phyloP scores from a whole-genome alignment of 2,797 vertebrate species.

The Bradypodion pumilum region DNA sequence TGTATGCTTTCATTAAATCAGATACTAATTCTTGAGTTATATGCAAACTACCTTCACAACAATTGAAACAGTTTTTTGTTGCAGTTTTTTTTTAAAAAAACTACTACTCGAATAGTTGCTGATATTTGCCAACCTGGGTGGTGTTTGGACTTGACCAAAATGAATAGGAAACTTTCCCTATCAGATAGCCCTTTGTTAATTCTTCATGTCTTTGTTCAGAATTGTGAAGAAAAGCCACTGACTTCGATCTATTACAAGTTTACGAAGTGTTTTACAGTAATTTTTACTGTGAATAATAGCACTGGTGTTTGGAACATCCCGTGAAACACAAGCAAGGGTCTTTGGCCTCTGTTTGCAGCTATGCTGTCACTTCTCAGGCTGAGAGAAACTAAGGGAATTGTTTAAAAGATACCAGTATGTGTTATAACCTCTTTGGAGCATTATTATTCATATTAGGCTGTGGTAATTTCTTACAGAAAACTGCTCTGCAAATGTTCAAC shows the following conservation, averaged over 20 bases:
- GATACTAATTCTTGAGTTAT: background rate
- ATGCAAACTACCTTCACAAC: background rate
- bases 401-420: slow-evolving; percentile 31
- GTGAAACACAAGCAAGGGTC: slow-evolving; percentile 55
- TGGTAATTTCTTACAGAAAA: slow-evolving; percentile 24
- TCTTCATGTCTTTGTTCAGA: background rate
- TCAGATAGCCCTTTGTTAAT: background rate
- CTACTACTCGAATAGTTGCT: background rate
- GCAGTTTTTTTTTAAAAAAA: background rate
- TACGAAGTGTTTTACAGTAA: slow-evolving; percentile 38
- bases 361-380: slow-evolving; percentile 51
- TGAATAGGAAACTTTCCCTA: background rate
- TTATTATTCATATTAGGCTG: slow-evolving; percentile 55
- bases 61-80: background rate
- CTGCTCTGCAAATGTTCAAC: slow-evolving; percentile 48
- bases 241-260: slow-evolving; percentile 33
- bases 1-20: background rate
- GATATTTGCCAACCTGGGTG: background rate
- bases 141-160: slow-evolving; percentile 4
- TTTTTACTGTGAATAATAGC: slow-evolving; percentile 56
- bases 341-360: slow-evolving; percentile 64
- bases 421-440: slow-evolving; percentile 36
- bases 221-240: background rate
- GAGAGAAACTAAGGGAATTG: slow-evolving; percentile 56
- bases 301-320: slow-evolving; percentile 37